Evolutionary conservation across 2,113 vertebrate species (phyloP).

Genomic region (Vidua macroura): DNA sequence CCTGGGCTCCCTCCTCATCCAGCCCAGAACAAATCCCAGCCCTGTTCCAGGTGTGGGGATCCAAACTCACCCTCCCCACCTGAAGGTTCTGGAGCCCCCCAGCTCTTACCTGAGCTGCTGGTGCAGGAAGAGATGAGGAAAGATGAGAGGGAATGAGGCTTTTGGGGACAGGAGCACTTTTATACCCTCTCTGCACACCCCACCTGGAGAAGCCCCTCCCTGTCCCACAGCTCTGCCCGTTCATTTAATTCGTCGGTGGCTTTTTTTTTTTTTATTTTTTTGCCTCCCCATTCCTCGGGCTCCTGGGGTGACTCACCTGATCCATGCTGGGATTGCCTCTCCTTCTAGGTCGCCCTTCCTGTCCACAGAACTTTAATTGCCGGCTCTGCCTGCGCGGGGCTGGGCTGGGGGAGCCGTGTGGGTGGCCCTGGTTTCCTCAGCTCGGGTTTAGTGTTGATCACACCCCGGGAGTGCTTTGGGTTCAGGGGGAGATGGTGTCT

Average conservation of each 20-base stretch:
- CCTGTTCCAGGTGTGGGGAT: accelerated
- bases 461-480: neutral
- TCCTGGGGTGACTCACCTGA: neutral
- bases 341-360: neutral
- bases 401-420: neutral
- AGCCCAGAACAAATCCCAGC: neutral
- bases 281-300: neutral
- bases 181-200: neutral
- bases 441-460: neutral
- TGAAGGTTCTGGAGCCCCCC: accelerated
- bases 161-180: neutral
- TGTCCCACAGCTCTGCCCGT: neutral
- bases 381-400: neutral
- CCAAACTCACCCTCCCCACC: neutral
- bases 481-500: neutral
- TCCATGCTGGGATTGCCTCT: neutral
- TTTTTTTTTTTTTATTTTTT: neutral
- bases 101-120: neutral
- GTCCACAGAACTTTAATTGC: slow-evolving; percentile 19
- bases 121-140: neutral
- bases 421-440: neutral
- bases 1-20: neutral
- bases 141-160: neutral
- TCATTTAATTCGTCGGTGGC: accelerated
- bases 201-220: neutral